Evolutionary conservation across 2,888 invertebrate species (phyloP), one percentile per base, ranked within the genome.

Genomic region (Imbricaverruca yamaguchii): DNA sequence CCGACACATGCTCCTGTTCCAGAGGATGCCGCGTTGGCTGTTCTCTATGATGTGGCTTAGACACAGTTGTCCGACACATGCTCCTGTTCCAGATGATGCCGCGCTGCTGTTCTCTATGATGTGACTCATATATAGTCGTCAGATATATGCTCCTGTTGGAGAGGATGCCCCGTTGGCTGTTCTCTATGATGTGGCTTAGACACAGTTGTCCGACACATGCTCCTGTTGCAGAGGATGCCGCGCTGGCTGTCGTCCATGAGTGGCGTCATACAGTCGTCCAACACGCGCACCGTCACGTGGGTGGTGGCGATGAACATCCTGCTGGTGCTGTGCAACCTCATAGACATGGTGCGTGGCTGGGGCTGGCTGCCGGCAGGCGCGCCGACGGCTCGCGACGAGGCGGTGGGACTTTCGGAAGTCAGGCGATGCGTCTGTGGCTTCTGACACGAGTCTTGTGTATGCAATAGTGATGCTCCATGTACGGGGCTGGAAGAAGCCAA

Each of bases 251-350:
- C 55, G 13, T 74, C 74, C 1, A 4, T 74, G 10, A 53, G 74
- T 21, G 23, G 21, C 15, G 74, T 74, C 23, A 55, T 74, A 2
- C 74, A 74, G 53, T 56, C 57, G 0, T 79, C 79, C 56, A 79
- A 79, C 79, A 59, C 57, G 9, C 23, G 79, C 57, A 79, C 59
- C 6, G 15, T 25, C 13, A 13, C n/a, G 57, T 79, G 79, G 79
- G 7, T 79, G 56, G 57, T 57, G 12, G 15, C 13, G 13, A 79
- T 79, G 79, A 79, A 79, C 79, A 12, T 79, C 9, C 56, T 79
- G 77, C 80, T 85, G n/a, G 82, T 84, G 18, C 87, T 87, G 83
- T 85, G 86, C 80, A 86, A 86, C 21, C 83, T 83, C 59, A 23
- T 79, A 21, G 82, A 82, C 80, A 79, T 67, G 77, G 82, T 81